A percentile compares a stretch with the other conserved stretches of the same genome.
Conservation (phyloP, 2,888 invertebrate species). For the Chrysolina americana region DNA sequence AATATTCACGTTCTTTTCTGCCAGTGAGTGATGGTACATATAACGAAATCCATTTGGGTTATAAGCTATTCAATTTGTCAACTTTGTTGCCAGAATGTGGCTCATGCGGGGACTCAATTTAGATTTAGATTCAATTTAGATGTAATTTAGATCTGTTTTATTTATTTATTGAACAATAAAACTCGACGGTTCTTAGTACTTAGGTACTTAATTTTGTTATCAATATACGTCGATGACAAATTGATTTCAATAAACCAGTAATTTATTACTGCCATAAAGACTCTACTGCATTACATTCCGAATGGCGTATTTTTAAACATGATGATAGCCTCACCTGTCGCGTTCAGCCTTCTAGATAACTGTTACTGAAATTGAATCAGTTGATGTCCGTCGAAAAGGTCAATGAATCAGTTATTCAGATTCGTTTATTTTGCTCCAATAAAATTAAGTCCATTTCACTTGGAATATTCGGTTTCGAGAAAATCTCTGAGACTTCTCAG, state of each 20-base stretch:
- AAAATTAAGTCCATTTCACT: not conserved
- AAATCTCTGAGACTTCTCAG: no score
- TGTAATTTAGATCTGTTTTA: not conserved
- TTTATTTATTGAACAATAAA: not conserved
- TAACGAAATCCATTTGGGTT: no score
- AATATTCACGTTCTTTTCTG: no score
- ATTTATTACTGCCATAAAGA: conserved; percentile 12
- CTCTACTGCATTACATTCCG: not conserved
- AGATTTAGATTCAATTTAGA: not conserved
- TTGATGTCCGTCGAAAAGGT: not conserved
- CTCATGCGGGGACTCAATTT: not conserved
- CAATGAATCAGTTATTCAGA: conserved; percentile 11
- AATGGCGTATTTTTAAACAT: conserved; percentile 12
- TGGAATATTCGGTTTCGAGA: no score
- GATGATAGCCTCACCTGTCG: conserved; percentile 17
- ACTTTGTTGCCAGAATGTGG: not conserved
- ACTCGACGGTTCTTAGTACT: conserved; percentile 11
- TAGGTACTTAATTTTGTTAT: conserved; percentile 4
- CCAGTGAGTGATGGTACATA: no score
- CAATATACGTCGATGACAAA: conserved; percentile 14
- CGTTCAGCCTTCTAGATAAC: not conserved
- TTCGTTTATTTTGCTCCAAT: not conserved
- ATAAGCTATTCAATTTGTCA: not conserved
- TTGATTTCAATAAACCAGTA: conserved; percentile 7
- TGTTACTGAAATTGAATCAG: not conserved